phyloP scores from a whole-genome alignment of 1,140 invertebrate species.

The Holotrichia oblita region DNA sequence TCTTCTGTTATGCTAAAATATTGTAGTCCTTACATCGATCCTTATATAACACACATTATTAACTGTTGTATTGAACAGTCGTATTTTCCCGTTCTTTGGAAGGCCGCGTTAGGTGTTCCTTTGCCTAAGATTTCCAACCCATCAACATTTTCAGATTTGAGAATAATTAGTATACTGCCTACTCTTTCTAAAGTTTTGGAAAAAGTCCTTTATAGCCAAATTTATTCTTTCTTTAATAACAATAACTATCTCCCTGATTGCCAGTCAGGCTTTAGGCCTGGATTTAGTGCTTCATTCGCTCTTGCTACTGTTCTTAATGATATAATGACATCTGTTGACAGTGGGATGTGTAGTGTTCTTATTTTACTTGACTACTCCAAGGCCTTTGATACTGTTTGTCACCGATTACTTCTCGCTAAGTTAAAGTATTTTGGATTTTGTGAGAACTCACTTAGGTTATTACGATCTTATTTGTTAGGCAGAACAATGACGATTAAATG shows the following conservation, averaged over 20 bases:
- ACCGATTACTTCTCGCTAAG: not conserved
- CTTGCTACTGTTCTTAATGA: not conserved
- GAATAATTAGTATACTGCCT: conserved; percentile 44
- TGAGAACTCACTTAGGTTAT: not conserved
- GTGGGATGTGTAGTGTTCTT: not conserved
- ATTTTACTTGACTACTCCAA: not conserved
- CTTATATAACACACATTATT: conserved; percentile 32
- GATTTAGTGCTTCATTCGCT: not conserved
- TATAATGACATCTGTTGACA: not conserved
- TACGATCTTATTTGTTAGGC: not conserved
- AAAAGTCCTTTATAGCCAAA: conserved; percentile 44
- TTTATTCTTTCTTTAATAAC: not conserved
- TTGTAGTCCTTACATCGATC: conserved; percentile 37
- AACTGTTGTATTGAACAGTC: conserved; percentile 31
- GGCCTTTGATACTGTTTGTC: conserved; percentile 6
- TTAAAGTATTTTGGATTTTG: not conserved
- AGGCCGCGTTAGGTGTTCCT: conserved; percentile 42
- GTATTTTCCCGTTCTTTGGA: conserved; percentile 44
- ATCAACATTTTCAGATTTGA: conserved; percentile 27
- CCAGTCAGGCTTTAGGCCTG: conserved; percentile 5
- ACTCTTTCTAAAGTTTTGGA: conserved; percentile 44
- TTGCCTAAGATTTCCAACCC: conserved; percentile 44
- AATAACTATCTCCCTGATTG: conserved; percentile 1
- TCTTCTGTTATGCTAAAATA: conserved; percentile 27
- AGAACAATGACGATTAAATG: not conserved